Conservation (phyloP, 2,113 vertebrate genomes). For the Tetrax tetrax region DNA sequence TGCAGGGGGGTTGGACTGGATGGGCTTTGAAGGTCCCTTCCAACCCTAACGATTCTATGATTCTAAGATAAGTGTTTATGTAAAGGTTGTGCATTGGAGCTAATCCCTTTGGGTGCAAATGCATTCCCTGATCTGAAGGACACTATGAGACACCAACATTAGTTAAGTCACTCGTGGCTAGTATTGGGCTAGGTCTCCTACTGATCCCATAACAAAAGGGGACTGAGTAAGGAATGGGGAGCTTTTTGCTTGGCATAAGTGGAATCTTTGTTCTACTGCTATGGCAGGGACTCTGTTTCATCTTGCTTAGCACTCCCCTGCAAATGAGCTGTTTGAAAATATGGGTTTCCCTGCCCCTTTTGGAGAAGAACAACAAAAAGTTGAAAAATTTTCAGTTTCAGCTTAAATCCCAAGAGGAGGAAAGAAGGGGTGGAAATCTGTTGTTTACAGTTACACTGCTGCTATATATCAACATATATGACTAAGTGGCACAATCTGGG, state of each 20-base stretch:
- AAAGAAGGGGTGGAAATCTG: conserved; percentile 2
- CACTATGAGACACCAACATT: rapidly evolving
- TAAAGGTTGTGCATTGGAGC: neutral
- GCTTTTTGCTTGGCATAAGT: neutral
- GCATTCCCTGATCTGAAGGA: neutral
- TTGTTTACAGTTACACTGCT: neutral
- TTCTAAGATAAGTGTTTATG: neutral
- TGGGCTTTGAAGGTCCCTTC: no score
- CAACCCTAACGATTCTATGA: no score
- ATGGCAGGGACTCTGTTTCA: neutral
- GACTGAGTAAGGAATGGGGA: neutral
- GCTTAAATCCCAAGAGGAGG: neutral
- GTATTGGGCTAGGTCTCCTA: neutral
- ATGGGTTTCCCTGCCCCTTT: neutral
- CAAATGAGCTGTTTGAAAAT: conserved; percentile 4
- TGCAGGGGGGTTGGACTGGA: no score
- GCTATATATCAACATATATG: neutral
- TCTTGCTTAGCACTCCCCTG: neutral
- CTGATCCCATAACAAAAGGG: neutral
- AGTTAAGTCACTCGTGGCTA: neutral
- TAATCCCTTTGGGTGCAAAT: neutral
- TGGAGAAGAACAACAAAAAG: neutral
- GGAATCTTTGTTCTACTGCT: neutral
- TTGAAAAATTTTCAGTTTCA: neutral
- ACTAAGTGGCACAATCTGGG: neutral